Evolutionary conservation across 1,140 invertebrate species (phyloP).

Genomic region (Lineus longissimus): DNA sequence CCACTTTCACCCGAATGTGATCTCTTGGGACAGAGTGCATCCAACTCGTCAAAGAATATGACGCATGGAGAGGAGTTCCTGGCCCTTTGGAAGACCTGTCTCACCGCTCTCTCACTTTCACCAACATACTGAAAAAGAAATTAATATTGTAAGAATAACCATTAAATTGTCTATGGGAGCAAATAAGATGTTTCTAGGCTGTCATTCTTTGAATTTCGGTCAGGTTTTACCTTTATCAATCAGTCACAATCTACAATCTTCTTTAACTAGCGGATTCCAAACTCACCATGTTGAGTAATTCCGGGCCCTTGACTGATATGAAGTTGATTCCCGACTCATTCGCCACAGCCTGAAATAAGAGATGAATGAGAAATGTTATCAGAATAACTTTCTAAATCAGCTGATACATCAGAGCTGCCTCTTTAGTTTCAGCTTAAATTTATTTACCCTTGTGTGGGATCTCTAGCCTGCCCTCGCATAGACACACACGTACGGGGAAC

Average conservation of each 20-base stretch:
- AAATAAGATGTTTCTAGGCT: no score
- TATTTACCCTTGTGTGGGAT: no score
- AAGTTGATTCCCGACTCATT: constrained; percentile 97
- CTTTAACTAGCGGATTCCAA: no score
- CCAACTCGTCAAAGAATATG: constrained; percentile 99
- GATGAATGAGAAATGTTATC: constrained; percentile 4
- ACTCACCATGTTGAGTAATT: constrained; percentile 88
- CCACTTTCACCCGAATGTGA: constrained; percentile 58
- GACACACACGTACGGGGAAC: no score
- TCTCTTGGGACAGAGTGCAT: constrained; percentile 89
- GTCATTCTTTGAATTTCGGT: no score
- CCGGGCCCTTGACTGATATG: constrained; percentile 94
- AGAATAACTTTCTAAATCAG: no score
- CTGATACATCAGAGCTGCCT: no score
- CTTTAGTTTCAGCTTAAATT: no score
- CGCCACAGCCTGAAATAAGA: constrained; percentile 69
- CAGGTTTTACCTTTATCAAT: no score
- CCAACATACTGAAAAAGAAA: constrained; percentile 90
- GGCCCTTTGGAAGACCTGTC: constrained; percentile 90
- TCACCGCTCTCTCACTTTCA: constrained; percentile 94
- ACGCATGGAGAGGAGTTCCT: constrained; percentile 94
- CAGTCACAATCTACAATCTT: no score
- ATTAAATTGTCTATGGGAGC: no score
- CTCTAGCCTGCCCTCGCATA: no score
- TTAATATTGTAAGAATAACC: constrained; percentile 16